Base-by-base conservation (phyloP, 2,797 vertebrate species). In the Myotis planiceps region DNA sequence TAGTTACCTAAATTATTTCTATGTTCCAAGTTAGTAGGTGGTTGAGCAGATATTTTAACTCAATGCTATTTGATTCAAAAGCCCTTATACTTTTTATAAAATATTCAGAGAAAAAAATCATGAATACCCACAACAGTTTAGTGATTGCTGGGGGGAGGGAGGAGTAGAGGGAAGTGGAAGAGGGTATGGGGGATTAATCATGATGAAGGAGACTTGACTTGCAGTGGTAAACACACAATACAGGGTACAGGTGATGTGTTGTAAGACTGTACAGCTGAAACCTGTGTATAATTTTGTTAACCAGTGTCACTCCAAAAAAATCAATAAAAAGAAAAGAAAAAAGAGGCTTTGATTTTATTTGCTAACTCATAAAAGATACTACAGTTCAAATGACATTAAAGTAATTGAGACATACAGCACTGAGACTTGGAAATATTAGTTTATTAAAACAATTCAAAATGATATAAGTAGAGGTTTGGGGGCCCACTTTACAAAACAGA, bases 381-480 rank as follows among this genome's bases (percentile, higher is more conserved):
- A 27, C 4, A 75, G 32, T 89, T 95, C 21, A 68, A 88, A 82
- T 34, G n/a, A 68, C 21, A 81, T 45, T 90, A 88, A 88, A 66
- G 72, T 83, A 93, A 93, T 79, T 9, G 37, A 63, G n/a, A 82
- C 15, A 42, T 42, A 60, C n/a, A 82, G 51, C 72, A 19, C 9
- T 71, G 63, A 88, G 29, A 85, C 7, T 58, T 80, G 45, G 63
- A 23, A 19, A 66, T 60, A 45, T 53, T n/a, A 66, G 13, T 21
- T 89, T 84, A 72, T 25, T 32, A 87, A 88, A 84, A 37, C 29
- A 76, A 69, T 55, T 89, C 42, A 53, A 94, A 95, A 87, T 66
- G 5, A 83, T n/a, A 3, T 81, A 58, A 45, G 55, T 37, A 78
- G 37, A 92, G 5, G 92, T 93, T 45, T 69, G 9, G n/a, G 23